These are phyloP conservation scores for Hippocampus kuda DNA, from an alignment of 2,797 vertebrate species.

Conservation along the genomic window DNA sequence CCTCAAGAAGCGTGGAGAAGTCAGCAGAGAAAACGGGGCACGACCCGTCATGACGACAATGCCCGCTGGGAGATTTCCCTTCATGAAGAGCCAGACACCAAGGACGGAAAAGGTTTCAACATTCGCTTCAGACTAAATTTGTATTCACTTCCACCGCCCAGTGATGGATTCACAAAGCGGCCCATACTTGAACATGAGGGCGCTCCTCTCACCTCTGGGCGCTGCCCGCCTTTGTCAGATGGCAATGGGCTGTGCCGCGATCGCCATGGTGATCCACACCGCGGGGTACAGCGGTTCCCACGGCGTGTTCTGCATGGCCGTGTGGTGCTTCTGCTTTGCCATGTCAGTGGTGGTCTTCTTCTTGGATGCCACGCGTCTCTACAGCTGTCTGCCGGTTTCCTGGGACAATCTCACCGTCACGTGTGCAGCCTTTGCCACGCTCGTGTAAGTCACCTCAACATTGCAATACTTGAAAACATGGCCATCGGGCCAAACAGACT, in stretches of 20 bases:
- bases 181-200: conserved; percentile 73
- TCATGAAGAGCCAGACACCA: not conserved
- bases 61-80: not conserved
- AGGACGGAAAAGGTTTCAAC: not conserved
- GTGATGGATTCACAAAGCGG: conserved; percentile 69
- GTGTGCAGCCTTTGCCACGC: conserved; percentile 78
- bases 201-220: conserved; percentile 76
- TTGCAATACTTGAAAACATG: not conserved
- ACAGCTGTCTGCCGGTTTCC: conserved; percentile 78
- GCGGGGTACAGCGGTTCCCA: conserved; percentile 77
- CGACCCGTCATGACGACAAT: not conserved
- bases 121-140: not conserved
- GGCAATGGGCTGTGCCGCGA: conserved; percentile 73
- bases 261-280: conserved; percentile 81
- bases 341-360: conserved; percentile 69
- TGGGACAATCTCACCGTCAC: conserved; percentile 92
- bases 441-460: conserved; percentile 62
- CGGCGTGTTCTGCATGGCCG: conserved; percentile 83
- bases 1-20: not conserved
- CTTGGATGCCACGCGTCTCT: conserved; percentile 78
- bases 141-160: not conserved
- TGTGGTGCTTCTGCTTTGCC: conserved; percentile 83
- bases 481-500: too few species aligned
- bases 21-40: not conserved
- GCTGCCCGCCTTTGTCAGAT: conserved; percentile 76